Base-by-base conservation (phyloP, 2,888 invertebrate species). In the Sepioteuthis lessoniana region DNA sequence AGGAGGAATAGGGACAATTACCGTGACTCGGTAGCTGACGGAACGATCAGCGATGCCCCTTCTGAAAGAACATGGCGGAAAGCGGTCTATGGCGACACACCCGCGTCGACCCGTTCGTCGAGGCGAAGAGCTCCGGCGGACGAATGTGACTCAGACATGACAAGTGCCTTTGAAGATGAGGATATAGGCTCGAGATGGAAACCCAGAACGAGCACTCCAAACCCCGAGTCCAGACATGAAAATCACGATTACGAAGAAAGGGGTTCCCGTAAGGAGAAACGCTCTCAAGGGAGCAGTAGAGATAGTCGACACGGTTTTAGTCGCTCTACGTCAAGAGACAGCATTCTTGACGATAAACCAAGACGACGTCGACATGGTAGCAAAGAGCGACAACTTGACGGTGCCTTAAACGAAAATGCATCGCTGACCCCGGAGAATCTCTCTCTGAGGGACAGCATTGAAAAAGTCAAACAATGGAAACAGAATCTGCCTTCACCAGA, bases 401-500 rank as follows among this genome's bases (percentile, higher is more conserved):
- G 93, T 42, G 93, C 47, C 37, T 47, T 31, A 42, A 35, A 42
- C 50, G 95, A 95, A 10, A 94, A 94, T 37, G 94, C 95, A 31
- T 95, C 96, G n/a, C 95, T 97, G 91, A 96, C 97, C 25, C 96
- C 96, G 28, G 97, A 97, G 94, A 96, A 96, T 37, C 94, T 97
- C 42, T 96, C 96, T 28, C 94, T 97, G 90, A 96, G 97, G 91
- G 97, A 97, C 47, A 97, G 97, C 95, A 97, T 97, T 90, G 97
- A 97, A 94, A 97, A 97, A 94, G 97, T 97, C n/a, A 96, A 96
- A 46, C 96, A 95, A 90, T 97, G 97, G 97, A 97, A 96, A 94
- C 96, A 96, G 94, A 96, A 96, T 38, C 95, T 97, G 47, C 96
- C 96, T 19, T 94, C 95, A 38, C 93, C 94, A 90, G 94, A 94